Percentiles rank a stretch among this genome's conserved stretches.
Conservation (phyloP, 2,797 vertebrate genomes). For the Lacerta agilis region DNA sequence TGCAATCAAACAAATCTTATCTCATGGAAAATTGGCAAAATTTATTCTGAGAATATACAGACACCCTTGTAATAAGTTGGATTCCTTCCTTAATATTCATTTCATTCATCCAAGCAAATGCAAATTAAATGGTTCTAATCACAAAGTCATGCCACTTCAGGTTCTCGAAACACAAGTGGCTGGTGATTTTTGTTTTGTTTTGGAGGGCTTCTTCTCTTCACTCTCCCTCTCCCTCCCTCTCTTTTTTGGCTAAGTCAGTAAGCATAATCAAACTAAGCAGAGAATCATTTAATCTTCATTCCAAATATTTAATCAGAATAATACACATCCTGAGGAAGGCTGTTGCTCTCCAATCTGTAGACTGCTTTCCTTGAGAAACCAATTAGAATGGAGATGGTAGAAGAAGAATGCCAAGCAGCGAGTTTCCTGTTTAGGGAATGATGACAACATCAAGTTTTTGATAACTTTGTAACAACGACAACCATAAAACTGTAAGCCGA, state of each 20-base stretch:
- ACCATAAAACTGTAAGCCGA: background rate
- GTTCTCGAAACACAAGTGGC: constrained; percentile 30
- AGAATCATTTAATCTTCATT: constrained; percentile 59
- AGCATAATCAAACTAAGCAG: constrained; percentile 49
- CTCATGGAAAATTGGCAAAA: background rate
- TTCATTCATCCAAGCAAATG: constrained; percentile 47
- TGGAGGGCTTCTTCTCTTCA: background rate
- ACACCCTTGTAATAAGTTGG: constrained; percentile 11
- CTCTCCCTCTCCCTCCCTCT: background rate
- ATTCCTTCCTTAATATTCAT: constrained; percentile 37
- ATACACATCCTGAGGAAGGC: constrained; percentile 45
- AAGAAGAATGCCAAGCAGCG: constrained; percentile 25
- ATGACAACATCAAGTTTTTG: background rate
- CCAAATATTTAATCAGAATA: constrained; percentile 68
- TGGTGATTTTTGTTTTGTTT: constrained; percentile 34
- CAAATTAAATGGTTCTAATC: constrained; percentile 62
- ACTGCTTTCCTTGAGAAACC: constrained; percentile 49
- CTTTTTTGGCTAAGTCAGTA: constrained; percentile 22
- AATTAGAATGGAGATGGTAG: constrained; percentile 22
- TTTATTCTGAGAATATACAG: constrained; percentile 21
- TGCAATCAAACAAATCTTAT: background rate
- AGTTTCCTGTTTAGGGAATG: background rate
- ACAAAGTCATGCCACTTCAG: constrained; percentile 40
- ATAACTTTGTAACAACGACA: background rate
- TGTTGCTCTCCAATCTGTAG: constrained; percentile 29